Conservation (phyloP, 2,888 invertebrate species). For the Bruchidius siliquastri region DNA sequence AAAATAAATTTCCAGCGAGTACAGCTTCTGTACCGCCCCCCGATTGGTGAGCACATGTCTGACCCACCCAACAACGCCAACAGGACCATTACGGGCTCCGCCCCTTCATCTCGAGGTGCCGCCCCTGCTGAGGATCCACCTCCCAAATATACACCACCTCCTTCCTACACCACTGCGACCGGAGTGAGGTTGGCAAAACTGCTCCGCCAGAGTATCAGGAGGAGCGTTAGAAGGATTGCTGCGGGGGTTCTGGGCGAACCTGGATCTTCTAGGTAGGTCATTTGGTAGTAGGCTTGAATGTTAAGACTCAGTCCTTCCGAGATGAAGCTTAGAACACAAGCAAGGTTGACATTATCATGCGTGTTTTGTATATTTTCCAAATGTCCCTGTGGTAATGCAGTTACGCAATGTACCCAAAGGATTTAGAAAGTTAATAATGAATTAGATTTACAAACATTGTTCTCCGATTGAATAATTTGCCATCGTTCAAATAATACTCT, state of each 20-base stretch:
- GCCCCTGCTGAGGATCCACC: conserved; percentile 65
- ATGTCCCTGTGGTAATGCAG: too few species aligned
- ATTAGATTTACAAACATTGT: too few species aligned
- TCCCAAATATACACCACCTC: conserved; percentile 90
- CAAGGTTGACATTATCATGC: too few species aligned
- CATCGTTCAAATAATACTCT: too few species aligned
- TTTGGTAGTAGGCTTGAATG: neutral
- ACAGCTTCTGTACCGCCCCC: conserved; percentile 77
- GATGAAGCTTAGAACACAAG: too few species aligned
- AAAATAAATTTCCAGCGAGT: conserved; percentile 58
- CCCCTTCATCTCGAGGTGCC: neutral
- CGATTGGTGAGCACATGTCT: conserved; percentile 51
- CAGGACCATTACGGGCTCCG: conserved; percentile 33
- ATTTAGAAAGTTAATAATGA: too few species aligned
- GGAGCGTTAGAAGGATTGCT: conserved; percentile 69
- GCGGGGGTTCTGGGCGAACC: conserved; percentile 53
- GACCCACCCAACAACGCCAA: conserved; percentile 40
- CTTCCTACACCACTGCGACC: conserved; percentile 87
- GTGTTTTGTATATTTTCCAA: too few species aligned
- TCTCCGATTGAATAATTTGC: too few species aligned
- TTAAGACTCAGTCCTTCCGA: too few species aligned
- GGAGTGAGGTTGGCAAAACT: conserved; percentile 76
- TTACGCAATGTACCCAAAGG: too few species aligned
- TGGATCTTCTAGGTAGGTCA: conserved; percentile 10
- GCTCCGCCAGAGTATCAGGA: conserved; percentile 69